Base-by-base conservation (phyloP, 2,888 invertebrate species). In the Drosophila mayaguana region DNA sequence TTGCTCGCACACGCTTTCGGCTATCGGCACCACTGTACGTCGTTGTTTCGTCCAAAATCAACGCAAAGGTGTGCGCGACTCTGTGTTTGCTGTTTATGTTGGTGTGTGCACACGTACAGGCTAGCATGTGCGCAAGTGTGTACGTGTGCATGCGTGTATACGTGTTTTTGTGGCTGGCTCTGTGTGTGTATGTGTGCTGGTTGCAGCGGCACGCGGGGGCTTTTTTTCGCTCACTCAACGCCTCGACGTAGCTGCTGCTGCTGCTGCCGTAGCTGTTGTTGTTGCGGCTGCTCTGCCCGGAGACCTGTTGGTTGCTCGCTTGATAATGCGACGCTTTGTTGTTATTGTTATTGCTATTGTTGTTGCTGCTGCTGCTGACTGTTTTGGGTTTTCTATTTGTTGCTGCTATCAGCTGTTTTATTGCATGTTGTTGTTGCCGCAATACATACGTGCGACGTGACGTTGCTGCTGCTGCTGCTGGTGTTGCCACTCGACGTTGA, bases 31-130 rank as follows among this genome's bases (percentile, higher is more conserved):
- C 77, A 78, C 80, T 71, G 77, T 78, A 77, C 77, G 60, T 63
- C 63, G 77, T 63, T 64, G 81, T 68, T 75, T 75, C 89, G 88
- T 89, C 84, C 84, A 85, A 84, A 84, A 84, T 84, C 90, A 84
- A 89, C 89, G 84, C 86, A 85, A 89, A 84, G 84, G 84, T 84
- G 89, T 84, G 89, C 85, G 89, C 85, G 89, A 81, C 89, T 87
- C 72, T 71, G 71, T 81, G 67, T 63, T 70, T 60, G 72, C 65
- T 70, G 68, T 51, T 63, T 72, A 72, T 67, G 54, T 66, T 63
- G 51, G 64, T 71, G 46, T 63, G 65, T 50, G 50, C 40, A 60
- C 60, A 63, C 46, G 48, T 64, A 65, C 50, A 20, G 40, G n/a
- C 61, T 40, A 28, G 34, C 46, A 45, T 66, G 55, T 54, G 45